Base-by-base conservation (phyloP, 2,888 invertebrate genomes). In the Tromatobia lineatoria region DNA sequence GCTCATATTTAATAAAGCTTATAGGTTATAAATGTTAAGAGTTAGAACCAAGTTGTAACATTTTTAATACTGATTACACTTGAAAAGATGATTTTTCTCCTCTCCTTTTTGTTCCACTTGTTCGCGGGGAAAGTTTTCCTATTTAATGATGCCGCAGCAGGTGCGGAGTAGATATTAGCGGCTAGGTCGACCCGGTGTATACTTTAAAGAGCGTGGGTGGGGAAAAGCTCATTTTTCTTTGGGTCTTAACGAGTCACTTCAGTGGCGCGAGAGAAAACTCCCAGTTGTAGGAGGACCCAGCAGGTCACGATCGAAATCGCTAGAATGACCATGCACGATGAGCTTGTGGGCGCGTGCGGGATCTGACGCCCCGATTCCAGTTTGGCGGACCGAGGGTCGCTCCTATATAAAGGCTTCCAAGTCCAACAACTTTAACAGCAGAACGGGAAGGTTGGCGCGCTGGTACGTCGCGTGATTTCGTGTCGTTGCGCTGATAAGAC, bases 221-320 rank as follows among this genome's bases (percentile, higher is more conserved):
- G 54, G 34, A 61, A 18, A 73, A 82, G 52, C 82, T 79, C 82
- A 85, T 85, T 85, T 85, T 85, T 82, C 85, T 82, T 79, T 38
- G 15, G 45, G 82, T 66, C 75, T 85, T 82, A 85, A 85, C 85
- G 82, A 82, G 81, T 85, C 85, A 85, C 85, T 85, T 85, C 73
- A 50, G 78, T 18, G 64, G 54, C 2, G 57, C 23, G 76, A 20
- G 64, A 64, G 50, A 66, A 50, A 67, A 66, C 50, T 71, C 59
- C 50, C 38, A 7, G 10, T 15, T 38, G 50, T 42, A 45, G 69
- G 52, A 66, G 54, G 45, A 13, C 8, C 59, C 50, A 76, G 59
- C 75, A 79, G 71, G 80, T 83, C 71, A 69, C 80, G 85, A 84
- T 85, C 86, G 87, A 82, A 87, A 77, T 85, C 85, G 81, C 87